Evolutionary conservation across 2,113 vertebrate species (phyloP).

Genomic region (Melanerpes aurifrons): DNA sequence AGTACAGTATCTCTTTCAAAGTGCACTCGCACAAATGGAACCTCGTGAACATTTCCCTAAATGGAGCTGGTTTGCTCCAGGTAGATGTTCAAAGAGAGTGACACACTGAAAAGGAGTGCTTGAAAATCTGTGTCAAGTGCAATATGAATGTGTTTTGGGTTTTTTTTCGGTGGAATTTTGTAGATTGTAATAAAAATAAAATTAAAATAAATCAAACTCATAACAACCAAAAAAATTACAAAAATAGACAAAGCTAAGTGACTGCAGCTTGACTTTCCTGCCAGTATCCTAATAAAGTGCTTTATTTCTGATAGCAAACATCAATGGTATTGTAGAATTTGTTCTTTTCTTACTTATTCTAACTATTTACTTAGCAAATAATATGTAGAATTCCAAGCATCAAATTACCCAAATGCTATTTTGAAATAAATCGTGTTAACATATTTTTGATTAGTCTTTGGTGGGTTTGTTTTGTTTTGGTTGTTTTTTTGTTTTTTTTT

Average conservation of each 20-base stretch:
- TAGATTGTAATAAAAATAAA: background rate
- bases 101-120: background rate
- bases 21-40: background rate
- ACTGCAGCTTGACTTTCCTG: background rate
- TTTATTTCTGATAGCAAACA: background rate
- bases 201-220: background rate
- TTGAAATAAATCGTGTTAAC: background rate
- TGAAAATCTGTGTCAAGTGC: background rate
- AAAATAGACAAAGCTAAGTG: background rate
- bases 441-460: too few relatives aligned
- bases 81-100: background rate
- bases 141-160: background rate
- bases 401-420: background rate
- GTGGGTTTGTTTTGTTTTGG: too few relatives aligned
- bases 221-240: background rate
- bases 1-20: background rate
- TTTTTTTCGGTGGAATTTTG: background rate
- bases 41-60: accelerated
- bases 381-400: background rate
- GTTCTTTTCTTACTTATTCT: background rate
- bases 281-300: background rate
- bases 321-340: background rate
- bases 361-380: background rate
- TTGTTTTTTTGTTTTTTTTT: background rate
- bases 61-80: accelerated